These are phyloP conservation scores for Argyresthia goedartella DNA, from an alignment of 2,888 invertebrate species.

Conservation along the genomic window DNA sequence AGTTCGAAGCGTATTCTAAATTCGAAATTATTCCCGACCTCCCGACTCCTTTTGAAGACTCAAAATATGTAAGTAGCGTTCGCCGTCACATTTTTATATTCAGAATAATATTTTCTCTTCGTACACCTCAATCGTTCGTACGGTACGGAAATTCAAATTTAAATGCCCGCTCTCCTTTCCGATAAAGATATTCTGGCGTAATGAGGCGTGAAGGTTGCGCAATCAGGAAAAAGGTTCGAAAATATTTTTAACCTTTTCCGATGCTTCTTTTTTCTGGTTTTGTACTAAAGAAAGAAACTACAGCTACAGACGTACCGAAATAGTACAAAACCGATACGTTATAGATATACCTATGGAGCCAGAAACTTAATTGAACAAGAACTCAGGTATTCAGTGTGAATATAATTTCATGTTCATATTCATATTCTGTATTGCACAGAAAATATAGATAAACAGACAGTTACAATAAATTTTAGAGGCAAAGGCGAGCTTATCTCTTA, in stretches of 20 bases:
- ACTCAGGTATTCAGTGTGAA: too few species aligned
- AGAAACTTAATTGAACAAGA: too few species aligned
- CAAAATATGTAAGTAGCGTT: constrained; percentile 70
- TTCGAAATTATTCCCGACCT: constrained; percentile 64
- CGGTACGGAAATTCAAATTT: constrained; percentile 66
- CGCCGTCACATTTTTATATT: constrained; percentile 57
- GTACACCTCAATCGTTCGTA: constrained; percentile 16
- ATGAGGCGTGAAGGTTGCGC: constrained; percentile 59
- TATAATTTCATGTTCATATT: too few species aligned
- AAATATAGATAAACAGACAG: too few species aligned
- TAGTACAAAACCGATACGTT: too few species aligned
- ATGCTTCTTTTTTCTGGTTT: neutral
- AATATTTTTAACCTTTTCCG: constrained; percentile 15
- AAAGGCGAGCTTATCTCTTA: too few species aligned
- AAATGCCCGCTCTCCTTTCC: constrained; percentile 64
- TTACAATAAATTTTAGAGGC: too few species aligned
- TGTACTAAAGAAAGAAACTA: neutral
- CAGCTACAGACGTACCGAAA: too few species aligned
- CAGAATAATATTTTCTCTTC: constrained; percentile 33
- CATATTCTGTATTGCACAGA: too few species aligned
- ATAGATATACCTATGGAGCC: too few species aligned
- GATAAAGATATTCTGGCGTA: constrained; percentile 54
- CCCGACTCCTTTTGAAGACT: constrained; percentile 62
- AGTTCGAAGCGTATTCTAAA: constrained; percentile 69
- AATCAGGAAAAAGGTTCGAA: constrained; percentile 46